phyloP scores from a whole-genome alignment of 2,797 vertebrate genomes.

The Gymnothorax javanicus region DNA sequence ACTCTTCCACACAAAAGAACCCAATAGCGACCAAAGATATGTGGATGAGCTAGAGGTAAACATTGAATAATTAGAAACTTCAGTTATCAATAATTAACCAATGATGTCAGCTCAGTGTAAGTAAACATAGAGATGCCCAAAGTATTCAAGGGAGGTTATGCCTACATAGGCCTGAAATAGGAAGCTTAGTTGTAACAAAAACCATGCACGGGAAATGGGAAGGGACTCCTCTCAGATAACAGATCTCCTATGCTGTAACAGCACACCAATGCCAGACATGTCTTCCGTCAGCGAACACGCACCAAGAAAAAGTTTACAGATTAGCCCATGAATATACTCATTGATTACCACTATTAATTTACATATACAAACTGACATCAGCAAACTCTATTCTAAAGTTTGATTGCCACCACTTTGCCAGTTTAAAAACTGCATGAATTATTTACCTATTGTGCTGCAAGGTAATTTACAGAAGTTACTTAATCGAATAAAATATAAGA shows the following conservation, averaged over 20 bases:
- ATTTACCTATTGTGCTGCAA: not conserved
- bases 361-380: not conserved
- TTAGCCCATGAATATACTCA: not conserved
- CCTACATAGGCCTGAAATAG: slow-evolving; percentile 4
- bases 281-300: not conserved
- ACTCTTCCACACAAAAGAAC: not conserved
- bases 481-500: slow-evolving; percentile 35
- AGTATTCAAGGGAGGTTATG: not conserved
- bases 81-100: slow-evolving; percentile 17
- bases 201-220: not conserved
- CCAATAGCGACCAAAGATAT: not conserved
- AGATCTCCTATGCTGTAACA: not conserved
- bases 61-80: slow-evolving; percentile 13
- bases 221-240: not conserved
- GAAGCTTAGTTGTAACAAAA: slow-evolving; percentile 6
- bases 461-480: not conserved
- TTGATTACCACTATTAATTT: too few relatives aligned
- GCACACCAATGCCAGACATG: not conserved
- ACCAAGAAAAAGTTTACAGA: not conserved
- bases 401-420: not conserved
- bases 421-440: not conserved
- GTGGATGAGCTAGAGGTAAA: not conserved
- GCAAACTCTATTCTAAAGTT: not conserved
- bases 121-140: not conserved
- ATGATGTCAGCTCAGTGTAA: slow-evolving; percentile 18